Evolutionary conservation across 2,888 invertebrate genomes (phyloP).

Genomic region (Axea sp.): DNA sequence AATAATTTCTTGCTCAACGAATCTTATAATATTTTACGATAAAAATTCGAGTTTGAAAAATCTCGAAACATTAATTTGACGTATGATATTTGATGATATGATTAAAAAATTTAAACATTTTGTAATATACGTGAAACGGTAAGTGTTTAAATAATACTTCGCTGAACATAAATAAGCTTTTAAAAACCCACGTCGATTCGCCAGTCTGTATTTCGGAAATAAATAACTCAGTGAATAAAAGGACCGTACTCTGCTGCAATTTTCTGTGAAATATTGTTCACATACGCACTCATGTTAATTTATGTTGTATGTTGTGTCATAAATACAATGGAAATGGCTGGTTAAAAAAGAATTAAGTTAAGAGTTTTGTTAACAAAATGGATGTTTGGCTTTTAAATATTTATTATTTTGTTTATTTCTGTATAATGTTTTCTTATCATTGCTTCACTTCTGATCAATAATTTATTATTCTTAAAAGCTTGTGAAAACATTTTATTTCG

Average conservation of each 20-base stretch:
- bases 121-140: no score
- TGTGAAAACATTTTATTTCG: no score
- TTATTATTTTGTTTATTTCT: slow-evolving; percentile 11
- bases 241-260: slow-evolving; percentile 37
- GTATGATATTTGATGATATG: no score
- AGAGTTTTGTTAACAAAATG: slow-evolving; percentile 14
- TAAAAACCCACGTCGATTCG: slow-evolving; percentile 32
- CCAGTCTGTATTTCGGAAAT: slow-evolving; percentile 34
- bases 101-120: no score
- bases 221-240: slow-evolving; percentile 41
- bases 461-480: no score
- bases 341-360: slow-evolving; percentile 27
- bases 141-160: slow-evolving; percentile 31
- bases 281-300: slow-evolving; percentile 41
- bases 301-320: slow-evolving; percentile 44
- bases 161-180: slow-evolving; percentile 26
- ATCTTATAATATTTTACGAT: no score
- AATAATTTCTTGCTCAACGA: no score
- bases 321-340: slow-evolving; percentile 44
- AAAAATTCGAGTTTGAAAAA: no score
- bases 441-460: no score
- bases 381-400: slow-evolving; percentile 32
- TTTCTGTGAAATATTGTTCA: slow-evolving; percentile 49
- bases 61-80: no score
- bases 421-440: no score